These are phyloP conservation scores for Botia kubotai DNA, from an alignment of 2,797 vertebrate species.

Conservation along the genomic window DNA sequence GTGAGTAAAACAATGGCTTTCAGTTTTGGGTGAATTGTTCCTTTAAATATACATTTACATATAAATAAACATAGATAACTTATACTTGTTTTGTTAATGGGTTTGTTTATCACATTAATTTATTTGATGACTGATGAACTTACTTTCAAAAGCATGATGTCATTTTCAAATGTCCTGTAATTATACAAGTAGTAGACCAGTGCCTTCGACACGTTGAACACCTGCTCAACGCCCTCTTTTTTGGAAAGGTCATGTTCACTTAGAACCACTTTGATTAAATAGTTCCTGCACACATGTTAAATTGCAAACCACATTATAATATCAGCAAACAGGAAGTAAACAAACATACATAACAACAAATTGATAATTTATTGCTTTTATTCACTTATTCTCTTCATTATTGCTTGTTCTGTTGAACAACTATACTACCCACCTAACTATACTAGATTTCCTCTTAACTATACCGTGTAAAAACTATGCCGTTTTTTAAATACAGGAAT, in stretches of 20 bases:
- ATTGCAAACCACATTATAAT: neutral
- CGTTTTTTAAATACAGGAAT: too few relatives aligned
- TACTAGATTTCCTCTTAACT: neutral
- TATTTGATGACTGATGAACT: conserved; percentile 9
- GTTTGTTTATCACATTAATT: too few relatives aligned
- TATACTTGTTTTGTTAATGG: too few relatives aligned
- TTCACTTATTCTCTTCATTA: neutral
- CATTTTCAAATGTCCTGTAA: conserved; percentile 73
- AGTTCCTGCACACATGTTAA: conserved; percentile 59
- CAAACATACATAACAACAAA: neutral
- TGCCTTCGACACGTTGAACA: conserved; percentile 66
- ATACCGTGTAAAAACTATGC: too few relatives aligned
- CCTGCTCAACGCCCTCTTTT: conserved; percentile 70
- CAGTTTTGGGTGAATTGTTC: too few relatives aligned
- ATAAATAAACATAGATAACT: too few relatives aligned
- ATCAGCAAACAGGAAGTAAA: neutral
- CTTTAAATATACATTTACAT: too few relatives aligned
- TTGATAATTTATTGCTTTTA: neutral
- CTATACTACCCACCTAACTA: neutral
- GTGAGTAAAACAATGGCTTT: too few relatives aligned
- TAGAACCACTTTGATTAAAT: conserved; percentile 72
- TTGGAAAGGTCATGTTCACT: conserved; percentile 67
- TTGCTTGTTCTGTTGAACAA: neutral
- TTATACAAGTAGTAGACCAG: conserved; percentile 67
- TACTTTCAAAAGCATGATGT: conserved; percentile 83